Percentiles rank a stretch among this genome's conserved stretches.
Evolutionary conservation across 2,797 vertebrate species (phyloP).

Genomic region (Tangara arthus): DNA sequence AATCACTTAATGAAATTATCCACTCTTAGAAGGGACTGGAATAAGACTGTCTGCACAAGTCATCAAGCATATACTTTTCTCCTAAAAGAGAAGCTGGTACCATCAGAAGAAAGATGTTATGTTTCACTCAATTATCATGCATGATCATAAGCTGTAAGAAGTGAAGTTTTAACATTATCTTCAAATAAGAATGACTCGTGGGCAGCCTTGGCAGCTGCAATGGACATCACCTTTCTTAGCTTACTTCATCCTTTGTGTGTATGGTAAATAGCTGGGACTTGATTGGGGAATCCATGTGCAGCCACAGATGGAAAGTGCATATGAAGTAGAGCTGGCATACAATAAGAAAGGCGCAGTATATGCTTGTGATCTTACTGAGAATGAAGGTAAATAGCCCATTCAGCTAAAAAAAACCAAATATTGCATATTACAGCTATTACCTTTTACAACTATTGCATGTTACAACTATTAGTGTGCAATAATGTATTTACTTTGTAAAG

Average conservation of each 20-base stretch:
- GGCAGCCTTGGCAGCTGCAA: not conserved
- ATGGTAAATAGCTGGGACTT: not conserved
- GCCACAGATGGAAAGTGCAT: not conserved
- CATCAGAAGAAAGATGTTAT: not conserved
- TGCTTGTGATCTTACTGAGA: not conserved
- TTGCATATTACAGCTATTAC: not conserved
- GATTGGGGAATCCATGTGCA: not conserved
- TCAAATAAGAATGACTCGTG: not conserved
- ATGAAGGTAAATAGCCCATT: not conserved
- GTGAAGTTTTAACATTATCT: not conserved
- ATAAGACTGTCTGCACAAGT: not conserved
- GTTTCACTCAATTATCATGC: not conserved
- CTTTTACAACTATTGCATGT: not conserved
- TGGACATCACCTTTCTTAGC: not conserved
- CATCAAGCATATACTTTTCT: not conserved
- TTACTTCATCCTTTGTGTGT: not conserved
- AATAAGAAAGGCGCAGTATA: not conserved
- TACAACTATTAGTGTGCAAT: not conserved
- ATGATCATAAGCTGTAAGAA: not conserved
- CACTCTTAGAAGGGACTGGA: not conserved
- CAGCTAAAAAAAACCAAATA: not conserved
- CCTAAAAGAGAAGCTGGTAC: not conserved
- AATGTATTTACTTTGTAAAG: not conserved
- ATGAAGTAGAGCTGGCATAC: not conserved
- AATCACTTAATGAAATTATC: constrained; percentile 61